phyloP scores from a whole-genome alignment of 1,140 invertebrate species.

The Portunus trituberculatus region DNA sequence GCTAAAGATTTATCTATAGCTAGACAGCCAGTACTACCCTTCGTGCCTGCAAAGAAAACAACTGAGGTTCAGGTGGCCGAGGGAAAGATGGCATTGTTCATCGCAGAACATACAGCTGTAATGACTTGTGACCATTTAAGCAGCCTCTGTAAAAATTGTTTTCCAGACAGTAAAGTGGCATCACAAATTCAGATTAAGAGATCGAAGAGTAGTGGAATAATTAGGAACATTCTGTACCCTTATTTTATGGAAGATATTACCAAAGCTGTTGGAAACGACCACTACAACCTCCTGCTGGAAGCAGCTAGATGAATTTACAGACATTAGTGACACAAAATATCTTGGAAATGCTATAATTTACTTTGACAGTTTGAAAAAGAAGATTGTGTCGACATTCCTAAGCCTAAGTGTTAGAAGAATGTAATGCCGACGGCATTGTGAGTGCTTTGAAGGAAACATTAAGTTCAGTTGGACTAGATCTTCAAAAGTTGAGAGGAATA shows the following conservation, averaged over 20 bases:
- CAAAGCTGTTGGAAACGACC: conserved; percentile 36
- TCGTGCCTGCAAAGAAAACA: conserved; percentile 34
- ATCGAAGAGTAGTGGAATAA: conserved; percentile 40
- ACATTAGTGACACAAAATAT: conserved; percentile 49
- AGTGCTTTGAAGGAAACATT: conserved; percentile 36
- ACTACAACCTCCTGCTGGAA: conserved; percentile 45
- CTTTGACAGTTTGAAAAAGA: conserved; percentile 10
- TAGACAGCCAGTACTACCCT: conserved; percentile 45
- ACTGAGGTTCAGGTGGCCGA: conserved; percentile 14
- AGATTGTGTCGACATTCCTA: conserved; percentile 46
- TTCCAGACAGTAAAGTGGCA: conserved; percentile 44
- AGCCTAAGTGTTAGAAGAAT: conserved; percentile 30
- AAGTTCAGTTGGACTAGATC: conserved; percentile 16
- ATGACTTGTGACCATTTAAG: conserved; percentile 44
- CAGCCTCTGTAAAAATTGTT: conserved; percentile 39
- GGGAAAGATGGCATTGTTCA: conserved; percentile 11
- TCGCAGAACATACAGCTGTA: conserved; percentile 37
- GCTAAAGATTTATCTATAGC: not conserved
- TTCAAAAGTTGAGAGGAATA: conserved; percentile 79
- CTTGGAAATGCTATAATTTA: conserved; percentile 59
- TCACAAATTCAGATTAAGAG: conserved; percentile 1
- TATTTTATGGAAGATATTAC: conserved; percentile 30
- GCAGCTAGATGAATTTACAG: conserved; percentile 35
- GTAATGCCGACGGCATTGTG: conserved; percentile 38
- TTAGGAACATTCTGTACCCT: conserved; percentile 16